Base-by-base conservation (phyloP, 2,888 invertebrate species). In the Agrotis clavis region DNA sequence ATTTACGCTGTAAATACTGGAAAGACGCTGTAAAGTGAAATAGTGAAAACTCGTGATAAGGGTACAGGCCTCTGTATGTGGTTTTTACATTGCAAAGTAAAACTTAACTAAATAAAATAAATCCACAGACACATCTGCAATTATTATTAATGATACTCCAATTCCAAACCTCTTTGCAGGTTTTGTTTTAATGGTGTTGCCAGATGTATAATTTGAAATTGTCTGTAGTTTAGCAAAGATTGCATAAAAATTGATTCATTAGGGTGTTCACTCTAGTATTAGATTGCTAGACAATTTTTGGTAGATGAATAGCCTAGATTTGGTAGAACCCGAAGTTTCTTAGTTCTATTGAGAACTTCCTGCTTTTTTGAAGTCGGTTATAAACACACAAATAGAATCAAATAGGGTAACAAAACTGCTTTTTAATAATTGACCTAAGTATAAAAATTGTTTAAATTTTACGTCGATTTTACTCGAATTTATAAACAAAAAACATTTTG, bases 251-350 rank as follows among this genome's bases (percentile, higher is more conserved):
- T 51, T 71, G 68, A 59, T 21, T 65, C 54, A 41, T 47, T 73
- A 67, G 66, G 35, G 53, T 57, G 65, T 69, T 63, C 50, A 62
- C 59, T 67, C 35, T 57, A 45, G n/a, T 47, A 66, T 63, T 82
- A 82, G 82, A 72, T 59, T 79, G 80, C 78, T 85, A 82, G 82
- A 50, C 66, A n/a, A 45, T 51, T 67, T 11, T 56, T 56, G 18
- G 30, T 56, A 57, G 19, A 53, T 21, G 35, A 51, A 13, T 19
- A 13, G 14, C 30, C 16, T 71, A 71, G 64, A 64, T 19, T 62
- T 68, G 18, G 59, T 79, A 74, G 70, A 63, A 59, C 35, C 25
- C 6, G 11, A 61, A 71, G 57, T 67, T 21, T 11, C 11, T 19
- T 66, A 57, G 54, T 60, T 47, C 45, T 63, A 41, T 7, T 41